Evolutionary conservation across 1,140 invertebrate genomes (phyloP), one percentile per base, ranked within the genome.

Genomic region (Cotesia vestalis): DNA sequence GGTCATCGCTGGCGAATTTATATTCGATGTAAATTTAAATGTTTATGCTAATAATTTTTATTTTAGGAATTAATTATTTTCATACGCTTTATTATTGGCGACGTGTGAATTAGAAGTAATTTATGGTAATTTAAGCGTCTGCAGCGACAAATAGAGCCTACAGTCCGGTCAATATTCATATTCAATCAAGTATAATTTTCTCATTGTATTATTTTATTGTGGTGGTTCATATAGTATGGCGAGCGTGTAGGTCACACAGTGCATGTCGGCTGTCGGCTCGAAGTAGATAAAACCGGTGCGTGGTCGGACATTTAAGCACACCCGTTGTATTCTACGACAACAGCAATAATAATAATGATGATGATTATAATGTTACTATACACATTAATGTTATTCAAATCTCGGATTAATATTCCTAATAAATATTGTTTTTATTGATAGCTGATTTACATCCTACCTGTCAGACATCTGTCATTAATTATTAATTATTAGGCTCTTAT

Each of bases 211-310:
- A 27, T 27, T 27, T 27, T 27, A 27, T 27, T 27, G 27, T 3
- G 27, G 27, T 27, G 27, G 2, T 27, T 27, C 27, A 27, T 27
- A 27, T 27, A 27, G 27, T 27, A 27, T 40, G 46, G n/a, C 17
- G 36, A 64, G 35, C 36, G 36, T 40, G 17, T 64, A 57, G 53
- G 17, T 57, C n/a, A 5, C 27, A 27, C 11, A 27, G 17, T 60
- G 20, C 4, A 34, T 60, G 9, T 6, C 27, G 17, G 9, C 9
- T 4, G 57, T 20, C 17, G 20, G 27, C 14, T 66, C 38, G 53
- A 68, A 68, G 66, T 68, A 68, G 66, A 67, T 67, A 57, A 67
- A 67, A 67, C 52, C 66, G 12, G 66, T 68, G 66, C 51, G 53
- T 68, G 52, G 66, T 68, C 66, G 52, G 66, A 68, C 66, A 68